Base-by-base conservation (phyloP, 2,113 vertebrate genomes). In the Daubentonia madagascariensis region DNA sequence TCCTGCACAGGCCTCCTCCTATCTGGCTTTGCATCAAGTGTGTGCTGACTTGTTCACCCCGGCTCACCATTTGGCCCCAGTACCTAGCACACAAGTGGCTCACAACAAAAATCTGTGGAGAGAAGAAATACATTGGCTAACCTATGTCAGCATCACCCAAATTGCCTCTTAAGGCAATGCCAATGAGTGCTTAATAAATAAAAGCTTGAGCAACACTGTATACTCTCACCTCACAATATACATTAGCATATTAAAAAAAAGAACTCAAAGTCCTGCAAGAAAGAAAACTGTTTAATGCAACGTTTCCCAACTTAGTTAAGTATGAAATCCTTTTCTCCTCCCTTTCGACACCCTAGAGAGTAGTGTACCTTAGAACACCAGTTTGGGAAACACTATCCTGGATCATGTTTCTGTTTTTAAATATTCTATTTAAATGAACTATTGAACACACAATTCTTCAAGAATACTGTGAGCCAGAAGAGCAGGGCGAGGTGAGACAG, bases 371-470 rank as follows among this genome's bases (percentile, higher is more conserved):
- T 22, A 2, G 30, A 65, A 65, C 1, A 18, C 30, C 52, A 91
- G 28, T 79, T 65, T 72, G 30, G 67, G 40, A 93, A 88, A 76
- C 35, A 45, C 13, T 9, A 50, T 12, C n/a, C 40, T 54, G 40
- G 12, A 40, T 22, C 35, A 52, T 25, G 6, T n/a, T 78, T 85
- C 57, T 37, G 22, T 76, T 54, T 63, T 72, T 65, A 72, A 72
- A 65, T 63, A 72, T 37, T 57, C 75, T 87, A 48, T 61, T 96
- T 87, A 94, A 91, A 83, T 30, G 63, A 92, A 59, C 25, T 0
- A 43, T 28, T 17, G 43, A 80, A 50, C 11, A 6, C 43, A 43
- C 10, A 40, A 54, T 40, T 92, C 32, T 83, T 91, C 23, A 89
- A 72, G 80, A 85, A 40, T 35, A 18, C 9, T 5, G 40, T 32